Base-by-base conservation (phyloP, 2,113 vertebrate genomes). In the Fulmarus glacialis region DNA sequence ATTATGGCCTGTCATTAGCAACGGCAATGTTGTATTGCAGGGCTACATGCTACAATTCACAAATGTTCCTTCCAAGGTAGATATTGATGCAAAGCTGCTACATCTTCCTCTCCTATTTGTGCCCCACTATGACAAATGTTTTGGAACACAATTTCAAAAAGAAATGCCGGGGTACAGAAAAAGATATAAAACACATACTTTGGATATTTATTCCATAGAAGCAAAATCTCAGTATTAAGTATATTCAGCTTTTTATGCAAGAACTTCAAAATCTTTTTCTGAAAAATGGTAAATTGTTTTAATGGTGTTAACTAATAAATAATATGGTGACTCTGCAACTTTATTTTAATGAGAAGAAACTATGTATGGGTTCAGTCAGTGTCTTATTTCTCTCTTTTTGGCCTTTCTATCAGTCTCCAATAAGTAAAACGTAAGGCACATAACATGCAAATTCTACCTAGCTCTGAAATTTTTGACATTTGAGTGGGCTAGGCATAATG, bases 401-500 rank as follows among this genome's bases (percentile, higher is more conserved):
- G 23, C 48, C 43, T 71, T 83, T 74, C 50, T 56, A 16, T 82
- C 70, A 50, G 27, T 66, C 64, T 82, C 34, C 40, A 60, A 6
- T 24, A 95, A 94, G 20, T 36, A 77, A 79, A 96, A 82, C 45
- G 34, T 78, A 82, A 87, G 55, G 70, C 58, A 87, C n/a, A 47
- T 80, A 86, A 47, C 18, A 45, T 73, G 70, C 19, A 89, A 94
- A 95, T 94, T 94, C 72, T 94, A 64, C 64, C 66, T 85, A 82
- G 62, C 58, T 91, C 62, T 96, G 87, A 85, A 91, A 42, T 58
- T 89, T 95, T 82, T 93, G 87, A 96, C 48, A 17, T 80, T 73
- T 95, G 84, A 95, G 93, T 93, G 90, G 92, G 73, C 58, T 90
- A 64, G 58, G 56, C 66, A 87, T 89, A 94, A 93, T 72, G 62